Base-by-base conservation (phyloP, 1,140 invertebrate species). In the Ctenoplectra terminalis region DNA sequence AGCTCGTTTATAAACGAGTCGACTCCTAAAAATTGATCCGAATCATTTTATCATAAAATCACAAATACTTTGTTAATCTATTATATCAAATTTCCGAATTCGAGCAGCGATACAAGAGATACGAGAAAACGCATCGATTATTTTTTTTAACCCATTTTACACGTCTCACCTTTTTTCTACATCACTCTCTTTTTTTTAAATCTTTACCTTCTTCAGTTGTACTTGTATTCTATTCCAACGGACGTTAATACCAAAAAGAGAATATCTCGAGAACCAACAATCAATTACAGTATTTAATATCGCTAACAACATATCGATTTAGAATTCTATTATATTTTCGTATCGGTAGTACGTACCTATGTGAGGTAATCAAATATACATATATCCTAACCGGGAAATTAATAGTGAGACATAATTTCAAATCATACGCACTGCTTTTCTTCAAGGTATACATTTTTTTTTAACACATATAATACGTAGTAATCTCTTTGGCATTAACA, bases 181-280 rank as follows among this genome's bases (percentile, higher is more conserved):
- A 40, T 52, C 26, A 58, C 34, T 72, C 80, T 71, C 66, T 80
- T 40, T 6, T 61, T 72, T n/a, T 66, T 43, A 64, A 31, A 56
- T 0, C 70, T 67, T 87, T 56, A 87, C n/a, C n/a, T 79, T 34
- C 43, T 82, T 74, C 84, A 79, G 60, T 82, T 81, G 69, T 50
- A 76, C 74, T 85, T 81, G 60, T 64, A 83, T 71, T 58, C 50
- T 88, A 74, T 83, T 31, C 29, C 78, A 56, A 60, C 50, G 29
- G 74, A 63, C 70, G 56, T 86, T 88, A 88, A 87, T 84, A 78
- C 82, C 85, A 88, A 83, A 90, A n/a, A n/a, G n/a, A n/a, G n/a
- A n/a, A n/a, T n/a, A n/a, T n/a, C n/a, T n/a, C n/a, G 60, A 80
- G 61, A 77, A 26, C 56, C 69, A 79, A 88, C 13, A 34, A 64